phyloP scores from a whole-genome alignment of 2,113 vertebrate species.

The Cololabis saira region DNA sequence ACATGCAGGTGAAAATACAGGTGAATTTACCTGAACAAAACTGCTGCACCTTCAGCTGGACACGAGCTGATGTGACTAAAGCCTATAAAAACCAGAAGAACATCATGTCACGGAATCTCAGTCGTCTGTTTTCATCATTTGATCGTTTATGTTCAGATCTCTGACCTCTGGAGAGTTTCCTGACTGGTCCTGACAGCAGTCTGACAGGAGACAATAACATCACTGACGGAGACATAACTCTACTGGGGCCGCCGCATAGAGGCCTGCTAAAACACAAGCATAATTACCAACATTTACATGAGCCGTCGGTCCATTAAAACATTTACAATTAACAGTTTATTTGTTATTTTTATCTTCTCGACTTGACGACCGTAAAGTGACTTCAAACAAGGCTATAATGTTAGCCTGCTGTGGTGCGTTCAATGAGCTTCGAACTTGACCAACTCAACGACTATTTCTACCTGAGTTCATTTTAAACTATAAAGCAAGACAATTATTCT shows the following conservation, averaged over 20 bases:
- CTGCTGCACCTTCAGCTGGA: constrained; percentile 26
- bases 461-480: too few relatives aligned
- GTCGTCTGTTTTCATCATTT: too few relatives aligned
- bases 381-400: too few relatives aligned
- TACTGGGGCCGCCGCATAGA: background rate
- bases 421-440: background rate
- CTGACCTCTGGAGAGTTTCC: background rate
- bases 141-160: too few relatives aligned
- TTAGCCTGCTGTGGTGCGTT: background rate
- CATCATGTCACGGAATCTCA: background rate
- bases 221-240: constrained; percentile 27
- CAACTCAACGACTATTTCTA: background rate
- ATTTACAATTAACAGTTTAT: background rate
- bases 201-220: constrained; percentile 18
- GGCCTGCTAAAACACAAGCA: background rate
- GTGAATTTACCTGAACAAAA: constrained; percentile 39
- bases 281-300: background rate
- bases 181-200: constrained; percentile 19
- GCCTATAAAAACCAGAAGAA: constrained; percentile 1
- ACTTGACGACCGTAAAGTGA: too few relatives aligned
- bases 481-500: too few relatives aligned
- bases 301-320: background rate
- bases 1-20: background rate
- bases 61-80: constrained; percentile 10
- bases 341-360: too few relatives aligned